phyloP scores from a whole-genome alignment of 2,113 vertebrate genomes.

The Gobiocypris rarus region DNA sequence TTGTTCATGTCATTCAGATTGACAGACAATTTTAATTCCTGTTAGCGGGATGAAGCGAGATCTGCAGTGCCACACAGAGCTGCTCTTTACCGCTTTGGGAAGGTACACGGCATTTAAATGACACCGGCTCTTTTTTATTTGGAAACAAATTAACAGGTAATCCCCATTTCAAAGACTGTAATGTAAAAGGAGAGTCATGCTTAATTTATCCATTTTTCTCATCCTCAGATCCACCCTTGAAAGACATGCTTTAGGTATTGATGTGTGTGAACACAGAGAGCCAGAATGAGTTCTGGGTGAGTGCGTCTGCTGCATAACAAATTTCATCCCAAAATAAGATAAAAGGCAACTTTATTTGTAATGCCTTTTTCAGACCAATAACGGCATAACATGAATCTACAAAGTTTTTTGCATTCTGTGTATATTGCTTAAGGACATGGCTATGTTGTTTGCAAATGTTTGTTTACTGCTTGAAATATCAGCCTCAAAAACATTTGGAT shows the following conservation, averaged over 20 bases:
- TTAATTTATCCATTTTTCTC: constrained; percentile 26
- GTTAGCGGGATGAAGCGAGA: constrained; percentile 50
- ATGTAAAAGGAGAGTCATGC: constrained; percentile 31
- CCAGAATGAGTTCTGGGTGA: constrained; percentile 2
- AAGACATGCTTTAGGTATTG: constrained; percentile 11
- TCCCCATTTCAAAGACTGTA: constrained; percentile 44
- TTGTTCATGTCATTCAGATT: constrained; percentile 60
- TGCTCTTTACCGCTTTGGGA: constrained; percentile 25
- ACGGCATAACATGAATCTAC: neutral
- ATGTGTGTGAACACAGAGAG: neutral
- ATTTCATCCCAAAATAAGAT: neutral
- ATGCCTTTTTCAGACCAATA: neutral
- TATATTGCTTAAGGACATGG: neutral
- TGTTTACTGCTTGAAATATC: constrained; percentile 3
- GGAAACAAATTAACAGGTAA: constrained; percentile 52
- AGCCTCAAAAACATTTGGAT: neutral
- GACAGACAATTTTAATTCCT: constrained; percentile 72
- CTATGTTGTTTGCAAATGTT: neutral
- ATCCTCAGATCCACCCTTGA: constrained; percentile 18
- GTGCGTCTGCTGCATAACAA: constrained; percentile 24
- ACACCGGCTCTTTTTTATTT: constrained; percentile 39
- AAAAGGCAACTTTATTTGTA: constrained; percentile 2
- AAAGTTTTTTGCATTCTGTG: neutral
- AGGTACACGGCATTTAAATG: constrained; percentile 31
- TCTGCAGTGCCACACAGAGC: constrained; percentile 8